These are phyloP conservation scores for Platichthys flesus DNA, from an alignment of 2,113 vertebrate species.

Conservation along the genomic window DNA sequence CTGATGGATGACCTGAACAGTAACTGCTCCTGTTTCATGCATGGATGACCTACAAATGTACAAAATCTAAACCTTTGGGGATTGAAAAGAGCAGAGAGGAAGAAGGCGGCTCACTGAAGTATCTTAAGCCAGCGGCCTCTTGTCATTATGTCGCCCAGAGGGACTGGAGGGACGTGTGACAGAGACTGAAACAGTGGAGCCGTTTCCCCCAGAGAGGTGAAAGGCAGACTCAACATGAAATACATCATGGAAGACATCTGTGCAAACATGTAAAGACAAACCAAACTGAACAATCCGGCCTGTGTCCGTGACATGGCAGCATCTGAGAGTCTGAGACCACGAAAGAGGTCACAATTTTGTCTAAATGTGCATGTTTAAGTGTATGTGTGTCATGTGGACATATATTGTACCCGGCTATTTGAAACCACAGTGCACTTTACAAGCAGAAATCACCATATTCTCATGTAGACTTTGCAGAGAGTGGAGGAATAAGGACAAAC, in stretches of 20 bases:
- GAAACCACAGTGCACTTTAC: constrained; percentile 2
- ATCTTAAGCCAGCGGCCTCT: constrained; percentile 35
- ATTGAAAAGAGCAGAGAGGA: constrained; percentile 3
- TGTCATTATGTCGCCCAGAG: constrained; percentile 49
- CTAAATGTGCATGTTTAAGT: not conserved
- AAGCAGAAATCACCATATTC: constrained; percentile 18
- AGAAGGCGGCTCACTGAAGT: constrained; percentile 29
- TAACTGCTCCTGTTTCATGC: constrained; percentile 25
- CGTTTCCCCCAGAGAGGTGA: constrained; percentile 51
- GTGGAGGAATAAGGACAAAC: constrained; percentile 45
- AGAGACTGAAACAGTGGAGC: constrained; percentile 30
- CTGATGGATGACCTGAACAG: constrained; percentile 23
- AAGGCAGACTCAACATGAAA: constrained; percentile 45
- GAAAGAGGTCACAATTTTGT: not conserved
- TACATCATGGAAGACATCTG: constrained; percentile 41
- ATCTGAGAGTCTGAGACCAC: not conserved
- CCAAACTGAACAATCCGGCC: not conserved
- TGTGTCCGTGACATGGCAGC: too few species aligned
- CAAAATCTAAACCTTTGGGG: constrained; percentile 32
- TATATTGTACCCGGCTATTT: not conserved
- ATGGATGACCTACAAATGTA: constrained; percentile 39
- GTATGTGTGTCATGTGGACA: not conserved
- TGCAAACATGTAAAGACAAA: constrained; percentile 35
- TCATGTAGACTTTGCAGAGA: constrained; percentile 35
- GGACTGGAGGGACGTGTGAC: constrained; percentile 45